These are phyloP conservation scores for Dipodomys merriami DNA, from an alignment of 2,113 vertebrate genomes.

Conservation along the genomic window DNA sequence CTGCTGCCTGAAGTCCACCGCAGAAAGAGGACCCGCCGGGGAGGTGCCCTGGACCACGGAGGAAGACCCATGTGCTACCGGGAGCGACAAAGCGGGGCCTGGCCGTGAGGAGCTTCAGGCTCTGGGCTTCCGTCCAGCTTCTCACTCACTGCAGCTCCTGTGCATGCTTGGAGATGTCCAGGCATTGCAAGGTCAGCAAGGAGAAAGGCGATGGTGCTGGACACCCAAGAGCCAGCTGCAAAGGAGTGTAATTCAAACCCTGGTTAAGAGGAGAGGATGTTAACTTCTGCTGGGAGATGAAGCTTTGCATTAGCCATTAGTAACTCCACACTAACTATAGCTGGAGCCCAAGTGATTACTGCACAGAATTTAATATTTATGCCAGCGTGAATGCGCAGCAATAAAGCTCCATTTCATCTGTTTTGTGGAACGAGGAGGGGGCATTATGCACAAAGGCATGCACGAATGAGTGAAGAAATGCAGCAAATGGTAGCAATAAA, in stretches of 20 bases:
- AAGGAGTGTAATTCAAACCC: background rate
- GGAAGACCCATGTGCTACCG: background rate
- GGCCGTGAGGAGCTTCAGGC: background rate
- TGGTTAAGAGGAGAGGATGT: background rate
- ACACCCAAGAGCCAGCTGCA: background rate
- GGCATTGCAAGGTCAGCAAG: conserved; percentile 36
- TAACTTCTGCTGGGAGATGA: background rate
- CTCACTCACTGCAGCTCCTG: background rate
- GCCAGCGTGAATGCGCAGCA: conserved; percentile 36
- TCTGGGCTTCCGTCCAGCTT: background rate
- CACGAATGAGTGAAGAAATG: conserved; percentile 32
- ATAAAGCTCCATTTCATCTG: conserved; percentile 41
- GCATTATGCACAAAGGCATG: conserved; percentile 17
- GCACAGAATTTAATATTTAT: conserved; percentile 56
- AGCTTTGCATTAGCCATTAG: background rate
- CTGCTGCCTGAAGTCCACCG: background rate
- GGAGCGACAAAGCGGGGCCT: too few relatives aligned
- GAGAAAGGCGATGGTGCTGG: background rate
- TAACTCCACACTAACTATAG: background rate
- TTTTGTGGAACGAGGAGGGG: conserved; percentile 61
- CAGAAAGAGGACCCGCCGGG: background rate
- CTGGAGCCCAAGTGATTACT: conserved; percentile 30
- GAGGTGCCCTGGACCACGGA: background rate
- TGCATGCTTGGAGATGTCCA: background rate
- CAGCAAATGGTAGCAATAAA: conserved; percentile 24